phyloP scores from a whole-genome alignment of 2,797 vertebrate species.

The Semotilus atromaculatus region DNA sequence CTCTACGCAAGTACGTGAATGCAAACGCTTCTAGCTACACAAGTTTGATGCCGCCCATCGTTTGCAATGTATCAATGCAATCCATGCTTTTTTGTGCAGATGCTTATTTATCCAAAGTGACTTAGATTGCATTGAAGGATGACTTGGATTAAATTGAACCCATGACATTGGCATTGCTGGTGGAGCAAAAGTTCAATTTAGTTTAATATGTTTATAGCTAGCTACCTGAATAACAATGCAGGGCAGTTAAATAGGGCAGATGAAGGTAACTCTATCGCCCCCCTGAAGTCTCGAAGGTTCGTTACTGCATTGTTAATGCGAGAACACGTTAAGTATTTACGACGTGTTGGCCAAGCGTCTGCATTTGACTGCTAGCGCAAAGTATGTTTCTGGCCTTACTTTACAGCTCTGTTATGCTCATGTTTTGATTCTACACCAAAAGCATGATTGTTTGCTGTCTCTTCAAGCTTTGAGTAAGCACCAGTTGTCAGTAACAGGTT shows the following conservation, averaged over 20 bases:
- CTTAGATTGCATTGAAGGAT: neutral
- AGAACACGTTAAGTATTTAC: neutral
- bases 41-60: neutral
- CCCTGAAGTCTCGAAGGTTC: neutral
- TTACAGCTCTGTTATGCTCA: slow-evolving; percentile 37
- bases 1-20: slow-evolving; percentile 15
- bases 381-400: slow-evolving; percentile 33
- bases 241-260: neutral
- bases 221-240: neutral
- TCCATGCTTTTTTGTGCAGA: neutral
- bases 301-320: neutral
- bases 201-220: neutral
- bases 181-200: neutral
- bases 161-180: neutral
- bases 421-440: slow-evolving; percentile 28
- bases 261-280: neutral
- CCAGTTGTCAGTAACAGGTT: neutral
- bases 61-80: neutral
- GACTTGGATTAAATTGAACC: neutral
- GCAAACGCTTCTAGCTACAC: slow-evolving; percentile 3
- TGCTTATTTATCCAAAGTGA: neutral
- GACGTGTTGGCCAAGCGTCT: neutral
- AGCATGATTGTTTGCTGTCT: slow-evolving; percentile 50
- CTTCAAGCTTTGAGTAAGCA: slow-evolving; percentile 29
- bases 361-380: neutral